Evolutionary conservation across 2,113 vertebrate species (phyloP).

Genomic region (Delphinus delphis): DNA sequence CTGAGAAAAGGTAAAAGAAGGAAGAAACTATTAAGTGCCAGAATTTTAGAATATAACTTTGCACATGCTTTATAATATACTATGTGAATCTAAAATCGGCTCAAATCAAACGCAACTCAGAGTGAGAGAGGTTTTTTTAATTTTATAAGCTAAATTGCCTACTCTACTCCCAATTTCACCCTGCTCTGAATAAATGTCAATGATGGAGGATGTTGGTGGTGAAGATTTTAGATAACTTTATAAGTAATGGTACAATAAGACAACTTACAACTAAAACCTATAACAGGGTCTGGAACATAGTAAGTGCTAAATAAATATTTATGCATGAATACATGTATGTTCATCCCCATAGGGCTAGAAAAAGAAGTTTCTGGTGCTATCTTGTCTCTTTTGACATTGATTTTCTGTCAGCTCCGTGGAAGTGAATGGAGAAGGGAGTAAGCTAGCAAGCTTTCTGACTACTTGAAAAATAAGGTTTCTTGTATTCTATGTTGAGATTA

Average conservation of each 20-base stretch:
- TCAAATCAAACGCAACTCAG: not conserved
- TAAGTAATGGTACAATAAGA: not conserved
- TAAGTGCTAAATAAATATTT: not conserved
- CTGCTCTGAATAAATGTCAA: not conserved
- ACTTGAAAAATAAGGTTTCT: not conserved
- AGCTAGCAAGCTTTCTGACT: not conserved
- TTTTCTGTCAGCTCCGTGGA: not conserved
- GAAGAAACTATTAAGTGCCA: not conserved
- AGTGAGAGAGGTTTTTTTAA: not conserved
- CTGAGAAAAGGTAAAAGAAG: not conserved
- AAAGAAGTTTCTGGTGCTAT: not conserved
- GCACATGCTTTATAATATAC: not conserved
- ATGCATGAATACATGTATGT: not conserved
- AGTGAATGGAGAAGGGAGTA: not conserved
- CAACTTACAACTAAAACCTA: not conserved
- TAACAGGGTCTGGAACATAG: not conserved
- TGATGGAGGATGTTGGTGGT: not conserved
- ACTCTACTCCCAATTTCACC: not conserved
- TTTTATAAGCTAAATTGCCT: not conserved
- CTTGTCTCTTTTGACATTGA: not conserved
- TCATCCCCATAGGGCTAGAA: not conserved
- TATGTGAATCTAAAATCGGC: constrained; percentile 1
- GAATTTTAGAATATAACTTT: not conserved
- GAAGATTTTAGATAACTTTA: not conserved
- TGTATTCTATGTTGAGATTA: not conserved